These are phyloP conservation scores for Thera obeliscata DNA, from an alignment of 2,888 invertebrate genomes.

Conservation along the genomic window DNA sequence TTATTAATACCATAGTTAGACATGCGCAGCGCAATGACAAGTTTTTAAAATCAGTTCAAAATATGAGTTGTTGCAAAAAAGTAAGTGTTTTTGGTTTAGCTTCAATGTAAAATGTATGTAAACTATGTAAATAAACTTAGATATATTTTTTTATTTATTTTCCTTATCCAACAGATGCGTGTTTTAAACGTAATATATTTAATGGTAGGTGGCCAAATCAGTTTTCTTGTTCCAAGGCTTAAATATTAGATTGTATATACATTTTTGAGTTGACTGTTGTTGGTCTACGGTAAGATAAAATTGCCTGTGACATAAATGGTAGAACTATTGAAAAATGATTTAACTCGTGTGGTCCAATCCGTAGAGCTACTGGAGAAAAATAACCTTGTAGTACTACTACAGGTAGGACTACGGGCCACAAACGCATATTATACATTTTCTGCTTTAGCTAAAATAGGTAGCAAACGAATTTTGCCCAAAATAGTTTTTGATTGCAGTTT, in stretches of 20 bases:
- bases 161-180: background rate
- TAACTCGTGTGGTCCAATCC: background rate
- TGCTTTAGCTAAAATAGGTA: slow-evolving; percentile 39
- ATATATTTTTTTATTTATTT: background rate
- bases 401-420: background rate
- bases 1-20: background rate
- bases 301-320: background rate
- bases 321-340: background rate
- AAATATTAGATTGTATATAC: no score
- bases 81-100: no score
- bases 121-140: no score
- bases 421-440: slow-evolving; percentile 8
- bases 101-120: no score
- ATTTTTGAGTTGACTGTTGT: background rate
- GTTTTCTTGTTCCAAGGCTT: no score
- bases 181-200: background rate
- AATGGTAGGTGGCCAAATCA: background rate
- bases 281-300: background rate
- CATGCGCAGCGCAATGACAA: background rate
- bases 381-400: background rate
- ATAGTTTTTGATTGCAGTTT: slow-evolving; percentile 22
- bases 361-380: background rate
- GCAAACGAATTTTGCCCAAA: slow-evolving; percentile 34
- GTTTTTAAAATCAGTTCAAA: no score
- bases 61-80: no score